Evolutionary conservation across 2,888 invertebrate species (phyloP), one percentile per base, ranked within the genome.

Genomic region (Cylloceria caligata): DNA sequence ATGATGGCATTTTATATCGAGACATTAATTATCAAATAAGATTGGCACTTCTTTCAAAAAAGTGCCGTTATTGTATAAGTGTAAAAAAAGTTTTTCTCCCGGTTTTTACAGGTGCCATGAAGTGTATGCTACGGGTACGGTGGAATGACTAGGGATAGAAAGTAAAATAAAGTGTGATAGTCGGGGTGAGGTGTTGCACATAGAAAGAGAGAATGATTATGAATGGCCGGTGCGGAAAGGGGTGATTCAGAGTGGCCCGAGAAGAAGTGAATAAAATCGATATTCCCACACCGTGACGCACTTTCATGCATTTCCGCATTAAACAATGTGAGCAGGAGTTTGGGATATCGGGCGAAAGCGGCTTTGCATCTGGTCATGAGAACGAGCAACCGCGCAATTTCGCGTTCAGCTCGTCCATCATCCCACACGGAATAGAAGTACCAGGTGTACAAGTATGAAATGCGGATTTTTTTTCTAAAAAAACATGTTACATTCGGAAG

Each of bases 241-340:
- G 73, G 57, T 65, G 79, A 79, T 82, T 73, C 79, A 81, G 74
- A 73, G 80, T 81, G 84, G 81, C 74, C 83, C 77, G 77, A 73
- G 80, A 84, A 79, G 71, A 71, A 76, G 76, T 84, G 84, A 84
- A 84, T 85, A 83, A 83, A 85, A 84, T 85, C 85, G 80, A 85
- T 85, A 83, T 79, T 67, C 74, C 75, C 65, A 71, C 72, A 52
- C 69, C 68, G 64, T 75, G 69, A 80, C 80, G 80, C 72, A 62
- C 78, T 72, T 83, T 80, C 75, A 69, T 84, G 84, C 80, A 80
- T 84, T 84, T 73, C 55, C 77, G 39, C 67, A 78, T 77, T 69
- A 47, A 80, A 84, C 84, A 80, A 84, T 82, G 81, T 72, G 73
- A 49, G 45, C 49, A 36, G n/a, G 47, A 74, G 49, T 21, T 47